Evolutionary conservation across 2,113 vertebrate species (phyloP).

Genomic region (Podarcis muralis): DNA sequence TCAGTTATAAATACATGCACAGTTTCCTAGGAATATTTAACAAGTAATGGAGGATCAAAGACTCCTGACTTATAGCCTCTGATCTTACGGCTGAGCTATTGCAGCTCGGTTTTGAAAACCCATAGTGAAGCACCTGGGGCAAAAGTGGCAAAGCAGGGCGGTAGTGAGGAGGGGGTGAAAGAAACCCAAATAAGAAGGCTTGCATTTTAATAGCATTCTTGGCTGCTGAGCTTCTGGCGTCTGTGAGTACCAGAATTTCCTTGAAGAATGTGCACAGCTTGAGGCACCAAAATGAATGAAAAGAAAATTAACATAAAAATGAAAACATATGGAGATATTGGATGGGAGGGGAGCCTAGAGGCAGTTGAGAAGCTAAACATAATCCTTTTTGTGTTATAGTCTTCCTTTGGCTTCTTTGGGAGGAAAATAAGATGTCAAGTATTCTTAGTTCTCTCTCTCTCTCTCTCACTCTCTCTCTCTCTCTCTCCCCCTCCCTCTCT

Average conservation of each 20-base stretch:
- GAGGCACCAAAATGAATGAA: slow-evolving; percentile 17
- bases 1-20: neutral
- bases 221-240: slow-evolving; percentile 8
- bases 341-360: neutral
- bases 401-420: neutral
- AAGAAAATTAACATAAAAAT: slow-evolving; percentile 43
- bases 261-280: slow-evolving; percentile 22
- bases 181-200: neutral
- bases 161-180: too few species aligned
- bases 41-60: slow-evolving; percentile 19
- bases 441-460: neutral
- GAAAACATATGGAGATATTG: slow-evolving; percentile 36
- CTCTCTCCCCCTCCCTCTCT: too few species aligned
- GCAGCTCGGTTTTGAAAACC: slow-evolving; percentile 27
- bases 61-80: slow-evolving; percentile 15
- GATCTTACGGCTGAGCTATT: slow-evolving; percentile 21
- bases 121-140: slow-evolving; percentile 3
- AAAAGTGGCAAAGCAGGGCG: neutral
- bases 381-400: slow-evolving; percentile 22
- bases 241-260: slow-evolving; percentile 15
- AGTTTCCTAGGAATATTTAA: slow-evolving; percentile 16
- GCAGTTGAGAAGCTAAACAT: slow-evolving; percentile 5
- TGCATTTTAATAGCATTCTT: slow-evolving; percentile 24
- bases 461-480: neutral
- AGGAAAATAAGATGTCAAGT: slow-evolving; percentile 21